Percentiles rank a stretch among this genome's conserved stretches.
Conservation (phyloP, 2,888 invertebrate genomes). For the Acleris literana region DNA sequence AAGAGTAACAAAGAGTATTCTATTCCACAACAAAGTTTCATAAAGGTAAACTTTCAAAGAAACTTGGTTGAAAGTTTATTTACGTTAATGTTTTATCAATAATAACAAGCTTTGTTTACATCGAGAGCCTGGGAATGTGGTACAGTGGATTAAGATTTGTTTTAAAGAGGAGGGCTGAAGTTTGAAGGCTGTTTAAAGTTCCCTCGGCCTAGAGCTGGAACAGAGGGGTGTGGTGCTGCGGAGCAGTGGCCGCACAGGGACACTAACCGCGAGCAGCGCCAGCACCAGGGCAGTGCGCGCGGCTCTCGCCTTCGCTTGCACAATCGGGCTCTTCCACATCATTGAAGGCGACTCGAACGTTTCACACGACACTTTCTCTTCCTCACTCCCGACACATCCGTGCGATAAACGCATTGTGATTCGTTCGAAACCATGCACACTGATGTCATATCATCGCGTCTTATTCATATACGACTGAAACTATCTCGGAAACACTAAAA, state of each 20-base stretch:
- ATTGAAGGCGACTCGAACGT: constrained; percentile 78
- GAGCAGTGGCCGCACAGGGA: neutral
- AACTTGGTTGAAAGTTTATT: neutral
- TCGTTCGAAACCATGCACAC: constrained; percentile 44
- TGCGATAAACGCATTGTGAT: constrained; percentile 55
- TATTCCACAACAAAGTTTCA: neutral
- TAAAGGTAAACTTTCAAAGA: neutral
- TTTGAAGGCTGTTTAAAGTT: constrained; percentile 2
- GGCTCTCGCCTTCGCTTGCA: constrained; percentile 67
- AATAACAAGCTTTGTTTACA: neutral
- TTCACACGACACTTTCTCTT: constrained; percentile 82
- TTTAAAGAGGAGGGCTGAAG: neutral
- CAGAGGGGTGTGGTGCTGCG: neutral
- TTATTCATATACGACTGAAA: constrained; percentile 13
- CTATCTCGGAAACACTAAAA: constrained; percentile 28
- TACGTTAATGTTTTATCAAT: neutral
- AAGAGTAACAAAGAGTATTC: neutral
- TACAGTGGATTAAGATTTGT: neutral
- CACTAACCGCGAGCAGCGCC: constrained; percentile 65
- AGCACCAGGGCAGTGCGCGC: constrained; percentile 54
- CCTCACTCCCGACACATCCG: constrained; percentile 54
- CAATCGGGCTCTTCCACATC: constrained; percentile 83
- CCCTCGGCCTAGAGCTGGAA: neutral
- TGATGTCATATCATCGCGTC: constrained; percentile 58
- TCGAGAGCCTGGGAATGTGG: neutral